Evolutionary conservation across 2,888 invertebrate genomes (phyloP), one percentile per base, ranked within the genome.

Genomic region (Drosophila nr. perissopoda): DNA sequence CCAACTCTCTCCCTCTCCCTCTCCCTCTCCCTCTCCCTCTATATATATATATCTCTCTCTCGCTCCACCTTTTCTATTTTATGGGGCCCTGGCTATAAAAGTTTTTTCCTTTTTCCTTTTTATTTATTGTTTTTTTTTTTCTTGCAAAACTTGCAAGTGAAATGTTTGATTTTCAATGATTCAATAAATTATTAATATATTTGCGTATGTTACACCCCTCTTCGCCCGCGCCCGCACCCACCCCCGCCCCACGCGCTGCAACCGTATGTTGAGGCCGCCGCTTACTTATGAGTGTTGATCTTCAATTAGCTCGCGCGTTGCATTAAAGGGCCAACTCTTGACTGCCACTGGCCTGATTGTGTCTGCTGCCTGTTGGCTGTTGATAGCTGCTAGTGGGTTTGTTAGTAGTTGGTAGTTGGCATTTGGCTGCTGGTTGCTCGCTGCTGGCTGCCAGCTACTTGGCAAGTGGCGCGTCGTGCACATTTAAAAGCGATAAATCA

Each of bases 141-240:
- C 54, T 69, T 67, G 42, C 63, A 73, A 83, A 87, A 89, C 79
- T 89, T 90, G 91, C 89, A 88, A 91, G 87, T 87, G 91, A 90
- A 91, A 84, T 89, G 88, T 86, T 86, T 90, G 91, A 91, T 91
- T 90, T 89, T 85, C 89, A 89, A 87, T 89, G 89, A 89, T 89
- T 89, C 89, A 90, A 90, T 90, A 89, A 90, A 89, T 89, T 83
- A 89, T 89, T 89, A 91, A 89, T 89, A 80, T 71, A 71, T 84
- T 90, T 83, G 83, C 87, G 83, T 88, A 72, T 80, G 78, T 70
- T 27, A 25, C 69, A 52, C 61, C 42, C 62, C 33, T 11, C 16
- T 8, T 5, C 1, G 10, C 16, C 33, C 21, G 21, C 8, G 7
- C 27, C 34, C 4, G 1, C 21, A 0, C 1, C 13, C n/a, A 1